Evolutionary conservation across 2,888 invertebrate genomes (phyloP).

Genomic region (Geotrupes spiniger): DNA sequence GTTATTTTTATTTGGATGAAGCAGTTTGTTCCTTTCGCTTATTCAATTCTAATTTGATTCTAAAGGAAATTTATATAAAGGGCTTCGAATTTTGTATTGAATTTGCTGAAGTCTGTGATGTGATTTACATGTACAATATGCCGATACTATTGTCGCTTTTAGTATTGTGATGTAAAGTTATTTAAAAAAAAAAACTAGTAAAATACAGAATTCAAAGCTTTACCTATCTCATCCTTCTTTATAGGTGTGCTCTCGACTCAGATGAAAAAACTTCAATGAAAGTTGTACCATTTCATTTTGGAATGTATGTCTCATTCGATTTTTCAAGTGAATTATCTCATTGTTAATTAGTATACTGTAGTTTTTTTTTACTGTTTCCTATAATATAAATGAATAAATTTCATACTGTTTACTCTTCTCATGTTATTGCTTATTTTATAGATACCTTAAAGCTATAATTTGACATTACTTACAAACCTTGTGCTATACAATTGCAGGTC

Average conservation of each 20-base stretch:
- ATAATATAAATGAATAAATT: conserved; percentile 4
- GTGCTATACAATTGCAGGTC: neutral
- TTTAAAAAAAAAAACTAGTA: conserved; percentile 29
- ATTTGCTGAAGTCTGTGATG: conserved; percentile 44
- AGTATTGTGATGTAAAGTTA: conserved; percentile 40
- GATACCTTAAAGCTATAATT: neutral
- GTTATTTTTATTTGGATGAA: conserved; percentile 22
- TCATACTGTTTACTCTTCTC: neutral
- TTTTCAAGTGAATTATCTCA: neutral
- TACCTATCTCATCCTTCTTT: neutral
- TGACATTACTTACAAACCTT: neutral
- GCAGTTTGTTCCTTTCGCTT: conserved; percentile 19
- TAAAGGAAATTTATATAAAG: conserved; percentile 18
- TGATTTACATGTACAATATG: conserved; percentile 41
- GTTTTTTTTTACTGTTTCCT: conserved; percentile 4
- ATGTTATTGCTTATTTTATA: conserved; percentile 2
- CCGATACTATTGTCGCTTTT: conserved; percentile 46
- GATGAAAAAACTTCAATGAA: neutral
- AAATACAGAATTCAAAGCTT: conserved; percentile 45
- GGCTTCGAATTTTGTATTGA: conserved; percentile 44
- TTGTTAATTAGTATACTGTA: conserved; percentile 2
- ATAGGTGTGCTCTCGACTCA: conserved; percentile 3
- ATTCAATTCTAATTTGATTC: conserved; percentile 10
- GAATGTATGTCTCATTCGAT: conserved; percentile 1
- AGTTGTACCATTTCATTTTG: conserved; percentile 20